phyloP scores from a whole-genome alignment of 2,113 vertebrate genomes.

The Aviceda subcristata region DNA sequence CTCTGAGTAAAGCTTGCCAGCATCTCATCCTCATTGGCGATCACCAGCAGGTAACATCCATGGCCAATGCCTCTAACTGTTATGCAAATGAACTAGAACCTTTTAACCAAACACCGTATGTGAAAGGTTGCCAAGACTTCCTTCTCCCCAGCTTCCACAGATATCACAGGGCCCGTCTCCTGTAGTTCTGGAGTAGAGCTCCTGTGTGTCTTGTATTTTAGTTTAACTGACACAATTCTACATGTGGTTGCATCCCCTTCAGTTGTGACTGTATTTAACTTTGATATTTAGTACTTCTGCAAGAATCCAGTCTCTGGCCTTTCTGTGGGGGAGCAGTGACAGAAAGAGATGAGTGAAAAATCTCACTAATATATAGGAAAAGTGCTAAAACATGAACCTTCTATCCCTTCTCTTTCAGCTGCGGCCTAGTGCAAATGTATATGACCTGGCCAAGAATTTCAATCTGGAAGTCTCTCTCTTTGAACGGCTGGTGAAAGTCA shows the following conservation, averaged over 20 bases:
- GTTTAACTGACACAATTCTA: neutral
- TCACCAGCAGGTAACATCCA: constrained; percentile 87
- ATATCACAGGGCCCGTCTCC: neutral
- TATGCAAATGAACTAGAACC: neutral
- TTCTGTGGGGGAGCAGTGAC: neutral
- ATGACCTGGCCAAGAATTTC: constrained; percentile 91
- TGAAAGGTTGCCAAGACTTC: neutral
- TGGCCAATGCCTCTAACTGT: neutral
- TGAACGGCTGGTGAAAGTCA: constrained; percentile 88
- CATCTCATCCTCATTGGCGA: constrained; percentile 97
- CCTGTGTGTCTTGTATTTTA: neutral
- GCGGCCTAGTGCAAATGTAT: constrained; percentile 89
- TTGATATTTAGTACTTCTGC: neutral
- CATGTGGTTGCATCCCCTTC: neutral
- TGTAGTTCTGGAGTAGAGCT: neutral
- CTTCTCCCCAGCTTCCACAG: neutral
- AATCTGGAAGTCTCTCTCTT: constrained; percentile 93
- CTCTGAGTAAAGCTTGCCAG: constrained; percentile 85
- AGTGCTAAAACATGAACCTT: neutral
- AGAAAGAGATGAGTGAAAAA: neutral
- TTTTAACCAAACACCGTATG: neutral
- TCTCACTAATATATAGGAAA: neutral
- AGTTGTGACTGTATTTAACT: neutral
- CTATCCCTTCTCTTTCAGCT: constrained; percentile 74
- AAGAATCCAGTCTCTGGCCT: neutral